These are phyloP conservation scores for Autographa pulchrina DNA, from an alignment of 2,888 invertebrate genomes.

Conservation along the genomic window DNA sequence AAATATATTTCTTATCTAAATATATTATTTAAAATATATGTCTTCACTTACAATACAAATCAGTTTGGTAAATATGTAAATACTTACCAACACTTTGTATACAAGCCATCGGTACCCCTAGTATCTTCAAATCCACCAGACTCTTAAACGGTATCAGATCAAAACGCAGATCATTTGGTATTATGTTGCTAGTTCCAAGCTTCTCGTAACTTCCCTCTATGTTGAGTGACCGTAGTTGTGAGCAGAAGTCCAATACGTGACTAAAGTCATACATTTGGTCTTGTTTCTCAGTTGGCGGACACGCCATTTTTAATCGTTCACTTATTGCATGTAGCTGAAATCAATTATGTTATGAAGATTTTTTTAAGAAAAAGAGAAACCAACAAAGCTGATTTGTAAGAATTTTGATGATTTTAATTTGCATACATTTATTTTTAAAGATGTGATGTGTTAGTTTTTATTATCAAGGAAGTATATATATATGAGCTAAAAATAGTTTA, in stretches of 20 bases:
- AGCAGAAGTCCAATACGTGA: slow-evolving; percentile 96
- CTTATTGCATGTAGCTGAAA: slow-evolving; percentile 97
- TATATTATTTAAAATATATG: no score
- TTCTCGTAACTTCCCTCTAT: slow-evolving; percentile 91
- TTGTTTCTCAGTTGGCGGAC: slow-evolving; percentile 93
- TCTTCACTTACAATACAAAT: no score
- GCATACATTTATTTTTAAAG: no score
- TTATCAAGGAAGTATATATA: no score
- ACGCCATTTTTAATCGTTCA: slow-evolving; percentile 95
- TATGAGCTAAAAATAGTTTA: no score
- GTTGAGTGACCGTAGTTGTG: slow-evolving; percentile 92
- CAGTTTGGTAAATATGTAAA: slow-evolving; percentile 14
- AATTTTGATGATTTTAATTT: no score
- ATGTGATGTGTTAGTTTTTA: no score
- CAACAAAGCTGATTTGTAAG: no score
- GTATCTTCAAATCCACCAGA: slow-evolving; percentile 92
- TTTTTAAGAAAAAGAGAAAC: no score
- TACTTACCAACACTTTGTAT: slow-evolving; percentile 90
- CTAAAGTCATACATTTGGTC: slow-evolving; percentile 96
- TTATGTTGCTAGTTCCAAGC: slow-evolving; percentile 95
- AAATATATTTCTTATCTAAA: no score
- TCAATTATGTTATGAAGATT: slow-evolving; percentile 17
- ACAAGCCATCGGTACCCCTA: slow-evolving; percentile 91
- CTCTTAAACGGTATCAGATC: slow-evolving; percentile 96
- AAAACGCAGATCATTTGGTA: slow-evolving; percentile 94